Percentiles rank a stretch among this genome's conserved stretches.
Conservation (phyloP, 2,888 invertebrate genomes). For the Agrochola lychnidis region DNA sequence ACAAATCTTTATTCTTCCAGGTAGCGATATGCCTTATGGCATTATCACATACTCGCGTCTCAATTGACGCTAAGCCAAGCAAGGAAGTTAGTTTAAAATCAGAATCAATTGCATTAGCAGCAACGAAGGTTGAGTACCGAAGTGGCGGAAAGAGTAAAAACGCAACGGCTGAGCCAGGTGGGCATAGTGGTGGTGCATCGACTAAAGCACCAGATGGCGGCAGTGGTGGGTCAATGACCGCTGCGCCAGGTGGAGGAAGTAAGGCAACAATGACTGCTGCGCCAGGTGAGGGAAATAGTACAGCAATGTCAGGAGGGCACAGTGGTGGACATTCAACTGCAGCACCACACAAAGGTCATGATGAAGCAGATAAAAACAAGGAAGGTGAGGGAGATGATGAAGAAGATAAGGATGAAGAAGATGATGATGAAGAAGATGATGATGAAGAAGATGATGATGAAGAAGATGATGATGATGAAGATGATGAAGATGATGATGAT, state of each 20-base stretch:
- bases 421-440: no score
- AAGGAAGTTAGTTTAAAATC: accelerated
- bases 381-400: no score
- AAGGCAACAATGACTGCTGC: not conserved
- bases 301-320: no score
- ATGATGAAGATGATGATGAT: not conserved
- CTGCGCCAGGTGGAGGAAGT: not conserved
- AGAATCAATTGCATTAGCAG: accelerated
- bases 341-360: no score
- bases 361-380: no score
- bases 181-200: not conserved
- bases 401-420: no score
- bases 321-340: no score
- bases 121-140: accelerated
- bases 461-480: not conserved
- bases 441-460: not conserved
- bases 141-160: not conserved
- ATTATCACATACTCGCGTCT: not conserved
- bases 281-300: no score
- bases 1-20: conserved; percentile 5
- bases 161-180: not conserved
- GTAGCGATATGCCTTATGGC: conserved; percentile 35
- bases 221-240: no score
- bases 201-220: not conserved
- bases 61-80: conserved; percentile 19